phyloP scores from a whole-genome alignment of 2,113 vertebrate species.

The Ptilonorhynchus violaceus region DNA sequence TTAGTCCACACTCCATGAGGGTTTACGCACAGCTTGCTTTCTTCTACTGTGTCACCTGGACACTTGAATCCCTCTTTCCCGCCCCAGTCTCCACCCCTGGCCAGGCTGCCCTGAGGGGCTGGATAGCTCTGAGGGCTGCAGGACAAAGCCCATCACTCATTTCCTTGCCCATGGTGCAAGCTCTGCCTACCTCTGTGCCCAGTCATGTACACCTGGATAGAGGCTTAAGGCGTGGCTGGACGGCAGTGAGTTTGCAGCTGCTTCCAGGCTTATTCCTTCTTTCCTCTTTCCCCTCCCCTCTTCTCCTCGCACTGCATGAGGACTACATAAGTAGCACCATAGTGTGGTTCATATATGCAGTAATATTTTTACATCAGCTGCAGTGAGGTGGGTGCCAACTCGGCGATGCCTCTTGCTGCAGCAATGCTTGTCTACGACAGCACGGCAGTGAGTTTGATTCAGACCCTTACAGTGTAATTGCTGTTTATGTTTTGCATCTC shows the following conservation, averaged over 20 bases:
- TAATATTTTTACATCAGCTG: not conserved
- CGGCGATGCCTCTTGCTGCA: not conserved
- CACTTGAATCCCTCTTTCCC: not conserved
- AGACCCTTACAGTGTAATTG: not conserved
- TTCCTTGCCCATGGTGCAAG: not conserved
- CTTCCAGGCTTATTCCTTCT: not conserved
- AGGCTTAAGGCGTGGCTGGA: not conserved
- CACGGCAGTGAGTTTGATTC: not conserved
- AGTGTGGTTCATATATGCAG: not conserved
- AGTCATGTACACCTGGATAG: rapidly evolving
- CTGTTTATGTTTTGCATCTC: not conserved
- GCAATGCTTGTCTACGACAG: not conserved
- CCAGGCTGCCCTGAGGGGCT: not conserved
- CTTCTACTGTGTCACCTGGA: not conserved
- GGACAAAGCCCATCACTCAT: not conserved
- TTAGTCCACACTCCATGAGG: not conserved
- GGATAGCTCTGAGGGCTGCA: not conserved
- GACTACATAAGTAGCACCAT: not conserved
- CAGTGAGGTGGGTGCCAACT: not conserved
- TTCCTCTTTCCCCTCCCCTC: not conserved
- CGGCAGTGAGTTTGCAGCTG: not conserved
- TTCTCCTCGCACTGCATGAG: not conserved
- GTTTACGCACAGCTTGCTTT: not conserved
- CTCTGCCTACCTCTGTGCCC: not conserved
- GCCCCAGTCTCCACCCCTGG: too few relatives aligned